Evolutionary conservation across 2,113 vertebrate species (phyloP).

Genomic region (Melospiza melodia): DNA sequence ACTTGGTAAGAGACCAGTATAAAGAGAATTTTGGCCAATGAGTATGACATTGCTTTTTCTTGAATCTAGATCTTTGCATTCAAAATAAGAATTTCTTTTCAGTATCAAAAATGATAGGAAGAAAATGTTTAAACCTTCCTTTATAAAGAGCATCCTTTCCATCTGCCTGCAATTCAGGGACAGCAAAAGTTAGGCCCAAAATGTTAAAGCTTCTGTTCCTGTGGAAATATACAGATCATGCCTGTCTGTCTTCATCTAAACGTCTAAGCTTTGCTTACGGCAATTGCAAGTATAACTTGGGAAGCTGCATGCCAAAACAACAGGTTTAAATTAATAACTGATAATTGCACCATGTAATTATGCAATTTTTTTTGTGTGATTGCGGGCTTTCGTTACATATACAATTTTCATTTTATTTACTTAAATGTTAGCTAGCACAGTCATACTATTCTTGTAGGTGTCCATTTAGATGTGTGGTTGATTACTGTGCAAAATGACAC

Average conservation of each 20-base stretch:
- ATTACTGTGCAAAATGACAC: background rate
- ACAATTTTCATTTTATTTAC: background rate
- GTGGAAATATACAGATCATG: background rate
- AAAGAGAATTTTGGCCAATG: background rate
- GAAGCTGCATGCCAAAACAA: background rate
- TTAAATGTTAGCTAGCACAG: background rate
- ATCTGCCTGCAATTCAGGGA: background rate
- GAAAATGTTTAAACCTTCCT: background rate
- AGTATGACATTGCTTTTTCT: background rate
- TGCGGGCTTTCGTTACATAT: background rate
- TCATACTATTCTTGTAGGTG: background rate
- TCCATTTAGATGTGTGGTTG: background rate
- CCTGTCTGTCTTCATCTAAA: background rate
- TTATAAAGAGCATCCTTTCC: background rate
- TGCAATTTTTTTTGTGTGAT: background rate
- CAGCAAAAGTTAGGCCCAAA: background rate
- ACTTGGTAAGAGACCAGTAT: conserved; percentile 80
- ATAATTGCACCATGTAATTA: background rate
- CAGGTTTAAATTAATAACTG: background rate
- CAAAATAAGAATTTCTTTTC: background rate
- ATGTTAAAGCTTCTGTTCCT: background rate
- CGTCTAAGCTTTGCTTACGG: background rate
- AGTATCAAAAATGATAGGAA: background rate
- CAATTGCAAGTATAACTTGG: background rate
- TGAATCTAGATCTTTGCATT: background rate